Evolutionary conservation across 2,888 invertebrate species (phyloP).

Genomic region (Anthrax anthrax): DNA sequence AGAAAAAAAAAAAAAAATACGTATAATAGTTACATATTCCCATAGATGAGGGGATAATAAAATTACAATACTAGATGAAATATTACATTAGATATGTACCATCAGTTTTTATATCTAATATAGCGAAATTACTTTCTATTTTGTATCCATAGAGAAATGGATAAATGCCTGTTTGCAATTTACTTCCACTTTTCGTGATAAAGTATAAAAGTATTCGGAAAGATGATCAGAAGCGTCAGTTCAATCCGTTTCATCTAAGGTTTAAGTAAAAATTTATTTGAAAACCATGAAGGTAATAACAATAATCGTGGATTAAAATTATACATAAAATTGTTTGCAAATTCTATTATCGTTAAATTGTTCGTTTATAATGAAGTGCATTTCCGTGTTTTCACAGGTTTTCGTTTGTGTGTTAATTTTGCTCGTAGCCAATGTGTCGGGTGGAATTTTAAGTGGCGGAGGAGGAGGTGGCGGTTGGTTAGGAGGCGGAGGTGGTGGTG

Average conservation of each 20-base stretch:
- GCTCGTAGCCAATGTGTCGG: not conserved
- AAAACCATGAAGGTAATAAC: not conserved
- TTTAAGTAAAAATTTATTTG: not conserved
- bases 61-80: no score
- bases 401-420: constrained; percentile 3
- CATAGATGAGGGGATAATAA: no score
- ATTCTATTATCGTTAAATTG: no score
- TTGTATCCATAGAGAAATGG: constrained; percentile 2
- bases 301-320: no score
- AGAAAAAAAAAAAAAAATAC: no score
- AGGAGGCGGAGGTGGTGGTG: constrained; percentile 38
- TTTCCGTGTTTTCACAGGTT: not conserved
- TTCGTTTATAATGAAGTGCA: not conserved
- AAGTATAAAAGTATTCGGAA: constrained; percentile 6
- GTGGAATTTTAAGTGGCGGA: constrained; percentile 2
- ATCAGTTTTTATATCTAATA: no score
- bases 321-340: not conserved
- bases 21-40: no score
- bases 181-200: constrained; percentile 1
- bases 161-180: not conserved
- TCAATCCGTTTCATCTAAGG: constrained; percentile 1
- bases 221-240: not conserved
- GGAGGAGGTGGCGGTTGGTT: constrained; percentile 28
- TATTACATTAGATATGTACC: not conserved
- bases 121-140: constrained; percentile 2